phyloP scores from a whole-genome alignment of 2,797 vertebrate genomes.

The Myotis daubentonii region DNA sequence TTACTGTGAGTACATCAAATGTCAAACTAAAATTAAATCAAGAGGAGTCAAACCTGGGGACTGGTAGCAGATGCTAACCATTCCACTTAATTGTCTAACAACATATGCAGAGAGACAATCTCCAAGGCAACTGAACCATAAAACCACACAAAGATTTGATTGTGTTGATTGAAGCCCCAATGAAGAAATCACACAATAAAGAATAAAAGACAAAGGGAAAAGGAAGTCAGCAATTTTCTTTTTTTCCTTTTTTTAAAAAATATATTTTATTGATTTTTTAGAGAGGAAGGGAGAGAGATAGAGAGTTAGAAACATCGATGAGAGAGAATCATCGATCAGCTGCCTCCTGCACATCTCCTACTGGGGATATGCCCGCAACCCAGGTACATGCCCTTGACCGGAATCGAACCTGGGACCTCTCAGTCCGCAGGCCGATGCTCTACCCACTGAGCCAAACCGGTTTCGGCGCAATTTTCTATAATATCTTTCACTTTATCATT shows the following conservation, averaged over 20 bases:
- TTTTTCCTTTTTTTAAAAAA: no score
- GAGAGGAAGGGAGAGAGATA: no score
- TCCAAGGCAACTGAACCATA: conserved; percentile 51
- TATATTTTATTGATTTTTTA: no score
- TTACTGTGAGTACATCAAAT: conserved; percentile 8
- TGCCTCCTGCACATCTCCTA: no score
- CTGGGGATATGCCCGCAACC: no score
- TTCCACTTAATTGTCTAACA: conserved; percentile 43
- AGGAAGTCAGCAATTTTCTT: not conserved
- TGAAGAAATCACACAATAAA: not conserved
- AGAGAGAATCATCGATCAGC: no score
- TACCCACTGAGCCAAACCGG: no score
- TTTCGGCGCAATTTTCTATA: not conserved
- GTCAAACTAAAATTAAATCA: conserved; percentile 60
- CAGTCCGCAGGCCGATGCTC: no score
- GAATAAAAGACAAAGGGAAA: not conserved
- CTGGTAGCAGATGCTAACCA: conserved; percentile 24
- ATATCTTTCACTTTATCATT: not conserved
- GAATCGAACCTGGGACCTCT: no score
- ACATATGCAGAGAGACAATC: conserved; percentile 36
- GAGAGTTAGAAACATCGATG: no score
- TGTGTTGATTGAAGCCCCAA: not conserved
- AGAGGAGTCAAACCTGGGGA: conserved; percentile 23
- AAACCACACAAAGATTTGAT: not conserved
- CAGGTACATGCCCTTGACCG: no score